Base-by-base conservation (phyloP, 23 tunicate genomes). In the Aplidium turbinatum region DNA sequence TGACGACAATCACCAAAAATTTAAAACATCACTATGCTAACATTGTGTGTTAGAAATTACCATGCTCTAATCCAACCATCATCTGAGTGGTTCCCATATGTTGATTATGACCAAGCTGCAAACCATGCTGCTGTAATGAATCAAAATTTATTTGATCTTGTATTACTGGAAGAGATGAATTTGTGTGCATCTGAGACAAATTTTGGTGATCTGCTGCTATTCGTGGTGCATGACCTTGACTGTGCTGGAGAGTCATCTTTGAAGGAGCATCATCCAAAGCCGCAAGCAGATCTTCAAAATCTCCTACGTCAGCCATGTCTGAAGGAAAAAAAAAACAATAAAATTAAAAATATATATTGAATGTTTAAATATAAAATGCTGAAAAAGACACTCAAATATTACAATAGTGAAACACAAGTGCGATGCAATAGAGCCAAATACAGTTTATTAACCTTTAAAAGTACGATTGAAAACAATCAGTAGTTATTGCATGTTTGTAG, bases 281-380 rank as follows among this genome's bases (percentile, higher is more conserved):
- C 40, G 85, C 85, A 68, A 80, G 77, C 28, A 80, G 32, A 19
- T 80, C 85, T 55, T 80, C 85, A 31, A 76, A 7, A 16, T 76
- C 81, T 9, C 22, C 21, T 1, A 58, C 77, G 32, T 80, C 85
- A 42, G 77, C 69, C 85, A 80, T 80, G 29, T 40, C 40, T 27
- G 50, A 42, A 42, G 16, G 11, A 11, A 42, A 9, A 42, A 9
- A 16, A 42, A 42, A 11, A 42, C 16, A 42, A 9, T 42, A 11
- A 11, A 42, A 42, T 42, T 42, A 42, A 11, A 42, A 16, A 9
- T 42, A 42, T n/a, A n/a, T n/a, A n/a, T n/a, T n/a, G n/a, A n/a
- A n/a, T n/a, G n/a, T 54, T 9, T 9, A 54, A 9, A 23, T 54
- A 26, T n/a, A 54, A n/a, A 20, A 23, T 16, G 19, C 25, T 9